phyloP scores from a whole-genome alignment of 2,113 vertebrate species.

The Chloropsis hardwickii region DNA sequence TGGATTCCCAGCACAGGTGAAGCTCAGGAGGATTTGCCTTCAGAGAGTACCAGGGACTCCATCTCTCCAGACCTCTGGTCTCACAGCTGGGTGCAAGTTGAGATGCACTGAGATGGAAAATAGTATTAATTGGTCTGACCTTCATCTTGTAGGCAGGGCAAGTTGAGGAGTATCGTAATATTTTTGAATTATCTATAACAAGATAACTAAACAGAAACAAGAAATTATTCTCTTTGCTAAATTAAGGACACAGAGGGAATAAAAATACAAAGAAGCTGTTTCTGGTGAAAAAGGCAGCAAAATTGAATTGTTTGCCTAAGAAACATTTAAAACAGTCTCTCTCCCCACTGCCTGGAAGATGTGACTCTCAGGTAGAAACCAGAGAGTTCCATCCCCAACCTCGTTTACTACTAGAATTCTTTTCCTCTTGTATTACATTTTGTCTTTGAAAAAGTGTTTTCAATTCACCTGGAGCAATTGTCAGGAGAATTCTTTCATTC shows the following conservation, averaged over 20 bases:
- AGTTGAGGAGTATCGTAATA: neutral
- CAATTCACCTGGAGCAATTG: neutral
- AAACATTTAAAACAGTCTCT: neutral
- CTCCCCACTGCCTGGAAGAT: neutral
- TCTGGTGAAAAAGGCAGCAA: neutral
- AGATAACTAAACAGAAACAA: neutral
- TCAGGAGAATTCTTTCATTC: neutral
- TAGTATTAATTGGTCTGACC: neutral
- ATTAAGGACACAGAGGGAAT: neutral
- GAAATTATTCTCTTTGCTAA: neutral
- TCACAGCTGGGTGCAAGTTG: neutral
- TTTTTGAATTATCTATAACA: neutral
- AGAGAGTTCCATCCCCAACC: neutral
- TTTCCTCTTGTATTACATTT: neutral
- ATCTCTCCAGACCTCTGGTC: neutral
- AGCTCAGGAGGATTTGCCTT: neutral
- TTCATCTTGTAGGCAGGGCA: neutral
- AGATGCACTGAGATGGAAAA: neutral
- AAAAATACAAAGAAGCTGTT: neutral
- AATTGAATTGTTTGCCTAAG: neutral
- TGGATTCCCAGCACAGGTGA: neutral
- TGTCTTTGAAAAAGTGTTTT: neutral
- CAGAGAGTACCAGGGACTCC: neutral
- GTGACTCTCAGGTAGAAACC: neutral
- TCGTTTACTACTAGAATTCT: neutral